phyloP scores from a whole-genome alignment of 2,113 vertebrate genomes.

The Thalassarche chlororhynchos region DNA sequence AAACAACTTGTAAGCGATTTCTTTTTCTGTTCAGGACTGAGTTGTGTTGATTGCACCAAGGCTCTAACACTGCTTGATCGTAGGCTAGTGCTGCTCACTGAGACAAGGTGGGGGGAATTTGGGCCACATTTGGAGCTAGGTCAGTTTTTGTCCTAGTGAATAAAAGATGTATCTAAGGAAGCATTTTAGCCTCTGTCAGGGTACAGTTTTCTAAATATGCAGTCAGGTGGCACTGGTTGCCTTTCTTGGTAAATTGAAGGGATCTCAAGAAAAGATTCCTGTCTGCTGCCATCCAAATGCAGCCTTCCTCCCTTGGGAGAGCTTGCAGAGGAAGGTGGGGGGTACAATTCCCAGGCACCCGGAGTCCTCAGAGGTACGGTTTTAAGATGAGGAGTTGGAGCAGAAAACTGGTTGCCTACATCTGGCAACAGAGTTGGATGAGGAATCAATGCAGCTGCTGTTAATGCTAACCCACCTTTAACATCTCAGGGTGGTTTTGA shows the following conservation, averaged over 20 bases:
- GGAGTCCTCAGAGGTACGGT: background rate
- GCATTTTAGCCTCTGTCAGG: background rate
- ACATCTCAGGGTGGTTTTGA: background rate
- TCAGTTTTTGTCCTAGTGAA: background rate
- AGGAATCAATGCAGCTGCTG: background rate
- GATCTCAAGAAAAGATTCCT: background rate
- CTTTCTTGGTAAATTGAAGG: background rate
- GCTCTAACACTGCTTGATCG: background rate
- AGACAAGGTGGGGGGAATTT: background rate
- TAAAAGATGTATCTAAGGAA: background rate
- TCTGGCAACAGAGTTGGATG: background rate
- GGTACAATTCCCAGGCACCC: background rate
- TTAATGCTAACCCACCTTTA: background rate
- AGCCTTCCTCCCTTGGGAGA: background rate
- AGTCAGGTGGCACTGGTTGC: background rate
- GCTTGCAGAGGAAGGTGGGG: background rate
- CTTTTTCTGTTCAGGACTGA: background rate
- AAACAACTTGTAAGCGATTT: background rate
- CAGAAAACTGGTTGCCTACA: background rate
- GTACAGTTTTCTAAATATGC: background rate
- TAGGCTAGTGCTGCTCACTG: background rate
- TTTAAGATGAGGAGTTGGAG: background rate
- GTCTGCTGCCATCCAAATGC: background rate
- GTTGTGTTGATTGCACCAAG: background rate
- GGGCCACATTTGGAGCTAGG: background rate